Percentiles rank a stretch among this genome's conserved stretches.
phyloP scores from a whole-genome alignment of 2,888 invertebrate species.

The Cryptophagus acutangulus region DNA sequence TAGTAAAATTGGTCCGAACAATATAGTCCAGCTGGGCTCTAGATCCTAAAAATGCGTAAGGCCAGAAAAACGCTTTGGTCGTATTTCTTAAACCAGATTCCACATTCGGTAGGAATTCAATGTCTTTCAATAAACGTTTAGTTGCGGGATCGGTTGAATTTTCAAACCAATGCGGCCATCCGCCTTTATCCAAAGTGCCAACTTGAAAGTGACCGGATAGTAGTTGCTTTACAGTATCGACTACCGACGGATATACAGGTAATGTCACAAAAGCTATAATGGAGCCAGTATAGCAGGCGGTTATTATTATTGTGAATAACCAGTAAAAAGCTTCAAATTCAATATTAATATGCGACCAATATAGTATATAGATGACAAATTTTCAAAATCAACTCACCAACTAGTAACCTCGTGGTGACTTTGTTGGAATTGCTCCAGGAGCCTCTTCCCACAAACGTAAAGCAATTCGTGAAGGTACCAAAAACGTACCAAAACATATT shows the following conservation, averaged over 20 bases:
- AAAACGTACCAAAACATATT: constrained; percentile 87
- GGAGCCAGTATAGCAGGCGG: constrained; percentile 78
- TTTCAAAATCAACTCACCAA: constrained; percentile 52
- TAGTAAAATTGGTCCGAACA: constrained; percentile 65
- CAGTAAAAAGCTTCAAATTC: constrained; percentile 65
- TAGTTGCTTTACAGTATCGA: constrained; percentile 65
- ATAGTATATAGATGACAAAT: background rate
- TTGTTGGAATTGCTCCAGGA: constrained; percentile 69
- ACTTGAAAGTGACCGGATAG: constrained; percentile 63
- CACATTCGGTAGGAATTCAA: constrained; percentile 63
- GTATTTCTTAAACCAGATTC: constrained; percentile 68
- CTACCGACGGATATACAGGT: constrained; percentile 68
- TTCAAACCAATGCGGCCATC: constrained; percentile 70
- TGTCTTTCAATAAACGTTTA: constrained; percentile 57
- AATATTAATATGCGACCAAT: constrained; percentile 1
- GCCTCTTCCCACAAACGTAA: constrained; percentile 63
- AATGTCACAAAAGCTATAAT: constrained; percentile 80
- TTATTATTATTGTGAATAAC: constrained; percentile 81
- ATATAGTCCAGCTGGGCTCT: constrained; percentile 66
- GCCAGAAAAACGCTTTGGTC: constrained; percentile 71
- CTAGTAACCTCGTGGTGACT: constrained; percentile 64
- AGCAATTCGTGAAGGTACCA: constrained; percentile 78
- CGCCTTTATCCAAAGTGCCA: constrained; percentile 71
- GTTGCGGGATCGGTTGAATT: constrained; percentile 64
- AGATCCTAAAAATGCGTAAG: constrained; percentile 73